phyloP scores from a whole-genome alignment of 1,140 invertebrate species.

The Bombus confusus region DNA sequence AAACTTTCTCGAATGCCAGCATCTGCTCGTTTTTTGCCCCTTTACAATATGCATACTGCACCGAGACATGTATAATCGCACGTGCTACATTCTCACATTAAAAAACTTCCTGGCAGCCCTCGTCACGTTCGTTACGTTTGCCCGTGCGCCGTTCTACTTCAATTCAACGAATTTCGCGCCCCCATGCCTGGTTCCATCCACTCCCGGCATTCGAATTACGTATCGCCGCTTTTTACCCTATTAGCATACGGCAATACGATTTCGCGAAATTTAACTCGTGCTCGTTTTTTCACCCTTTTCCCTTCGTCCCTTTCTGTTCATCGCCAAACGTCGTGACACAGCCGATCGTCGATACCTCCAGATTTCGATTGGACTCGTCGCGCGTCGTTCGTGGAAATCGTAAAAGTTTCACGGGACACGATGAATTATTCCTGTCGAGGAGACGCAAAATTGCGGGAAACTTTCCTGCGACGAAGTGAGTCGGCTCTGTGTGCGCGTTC shows the following conservation, averaged over 20 bases:
- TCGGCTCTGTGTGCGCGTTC: constrained; percentile 2
- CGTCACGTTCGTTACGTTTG: constrained; percentile 60
- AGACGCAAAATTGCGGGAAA: constrained; percentile 71
- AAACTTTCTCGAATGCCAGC: constrained; percentile 55
- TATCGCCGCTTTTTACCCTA: constrained; percentile 12
- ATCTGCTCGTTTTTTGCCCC: constrained; percentile 57
- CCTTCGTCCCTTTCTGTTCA: background rate
- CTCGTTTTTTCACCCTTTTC: background rate
- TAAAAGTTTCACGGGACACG: constrained; percentile 71
- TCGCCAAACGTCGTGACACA: background rate
- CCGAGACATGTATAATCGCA: constrained; percentile 64
- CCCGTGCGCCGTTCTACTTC: background rate
- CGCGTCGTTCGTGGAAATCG: constrained; percentile 68
- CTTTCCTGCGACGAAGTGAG: constrained; percentile 58
- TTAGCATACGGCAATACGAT: constrained; percentile 4
- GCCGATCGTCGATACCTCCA: constrained; percentile 48
- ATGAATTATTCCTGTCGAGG: constrained; percentile 70
- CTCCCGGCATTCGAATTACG: background rate
- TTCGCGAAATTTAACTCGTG: background rate
- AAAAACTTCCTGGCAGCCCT: constrained; percentile 54
- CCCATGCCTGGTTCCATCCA: background rate
- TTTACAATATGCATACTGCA: constrained; percentile 60
- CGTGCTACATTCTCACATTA: constrained; percentile 67
- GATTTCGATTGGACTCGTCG: constrained; percentile 67
- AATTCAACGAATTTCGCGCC: constrained; percentile 35